Conservation (phyloP, 2,888 invertebrate genomes). For the Aleiodes testaceus region DNA sequence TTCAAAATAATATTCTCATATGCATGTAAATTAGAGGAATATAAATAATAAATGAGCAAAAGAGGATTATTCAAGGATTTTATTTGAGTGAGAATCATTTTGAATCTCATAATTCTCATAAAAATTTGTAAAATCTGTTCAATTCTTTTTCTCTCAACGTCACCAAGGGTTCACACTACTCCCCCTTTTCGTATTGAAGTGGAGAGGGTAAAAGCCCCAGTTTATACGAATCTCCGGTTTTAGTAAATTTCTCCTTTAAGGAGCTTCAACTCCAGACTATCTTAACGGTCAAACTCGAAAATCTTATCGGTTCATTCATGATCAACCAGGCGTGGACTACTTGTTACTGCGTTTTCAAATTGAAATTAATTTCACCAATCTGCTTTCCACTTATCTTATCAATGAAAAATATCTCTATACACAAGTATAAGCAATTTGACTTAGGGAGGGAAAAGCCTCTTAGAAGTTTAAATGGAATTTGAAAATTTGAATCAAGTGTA, state of each 20-base stretch:
- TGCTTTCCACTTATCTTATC: slow-evolving; percentile 24
- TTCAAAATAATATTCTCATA: slow-evolving; percentile 3
- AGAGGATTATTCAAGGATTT: not conserved
- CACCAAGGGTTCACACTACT: slow-evolving; percentile 39
- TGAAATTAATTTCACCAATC: slow-evolving; percentile 69
- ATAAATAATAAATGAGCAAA: not conserved
- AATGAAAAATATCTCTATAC: slow-evolving; percentile 20
- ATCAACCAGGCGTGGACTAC: slow-evolving; percentile 60
- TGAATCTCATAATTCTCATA: no score
- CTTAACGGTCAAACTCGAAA: slow-evolving; percentile 46
- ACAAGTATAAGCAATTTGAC: slow-evolving; percentile 38
- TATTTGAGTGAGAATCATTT: no score
- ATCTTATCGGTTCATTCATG: slow-evolving; percentile 62
- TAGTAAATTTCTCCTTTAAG: slow-evolving; percentile 46
- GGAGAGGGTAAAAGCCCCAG: slow-evolving; percentile 5
- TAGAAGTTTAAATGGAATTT: slow-evolving; percentile 18
- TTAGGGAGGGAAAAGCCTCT: slow-evolving; percentile 16
- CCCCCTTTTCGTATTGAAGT: slow-evolving; percentile 7
- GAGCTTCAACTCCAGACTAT: slow-evolving; percentile 53
- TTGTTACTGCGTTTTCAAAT: slow-evolving; percentile 59
- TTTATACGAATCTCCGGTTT: slow-evolving; percentile 7
- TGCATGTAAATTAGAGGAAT: no score
- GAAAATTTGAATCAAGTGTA: not conserved
- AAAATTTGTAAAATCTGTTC: no score
- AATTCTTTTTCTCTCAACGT: no score